A percentile compares a stretch with the other conserved stretches of the same genome.
Evolutionary conservation across 2,888 invertebrate genomes (phyloP).

Genomic region (Leptarthrus brevirostris): DNA sequence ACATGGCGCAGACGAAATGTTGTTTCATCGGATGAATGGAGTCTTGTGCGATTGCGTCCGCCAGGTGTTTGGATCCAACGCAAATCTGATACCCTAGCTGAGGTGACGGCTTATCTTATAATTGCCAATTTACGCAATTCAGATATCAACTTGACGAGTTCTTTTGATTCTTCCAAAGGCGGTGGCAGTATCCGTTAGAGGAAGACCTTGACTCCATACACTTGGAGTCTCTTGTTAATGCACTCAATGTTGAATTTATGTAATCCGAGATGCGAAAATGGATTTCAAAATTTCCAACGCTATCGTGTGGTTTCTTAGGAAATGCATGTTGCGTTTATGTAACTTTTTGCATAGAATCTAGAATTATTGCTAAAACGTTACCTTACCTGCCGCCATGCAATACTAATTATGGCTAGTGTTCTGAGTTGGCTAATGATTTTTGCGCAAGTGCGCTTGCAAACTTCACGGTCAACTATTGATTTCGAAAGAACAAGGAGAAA

Average conservation of each 20-base stretch:
- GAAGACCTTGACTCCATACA: conserved; percentile 29
- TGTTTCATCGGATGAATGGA: conserved; percentile 11
- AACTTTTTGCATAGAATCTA: conserved; percentile 25
- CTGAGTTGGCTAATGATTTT: background rate
- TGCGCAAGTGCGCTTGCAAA: too few species aligned
- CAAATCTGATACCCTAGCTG: background rate
- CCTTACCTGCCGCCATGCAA: background rate
- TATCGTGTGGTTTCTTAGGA: conserved; percentile 44
- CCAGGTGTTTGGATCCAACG: conserved; percentile 18
- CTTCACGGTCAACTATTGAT: background rate
- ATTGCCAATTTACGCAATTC: conserved; percentile 29
- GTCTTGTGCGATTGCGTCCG: background rate
- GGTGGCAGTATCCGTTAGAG: conserved; percentile 4
- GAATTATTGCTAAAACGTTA: conserved; percentile 22
- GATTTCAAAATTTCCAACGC: conserved; percentile 25
- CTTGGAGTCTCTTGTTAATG: conserved; percentile 31
- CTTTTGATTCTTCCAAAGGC: conserved; percentile 7
- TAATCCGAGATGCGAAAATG: conserved; percentile 35
- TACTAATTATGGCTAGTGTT: background rate
- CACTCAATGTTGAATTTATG: background rate
- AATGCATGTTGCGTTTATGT: conserved; percentile 30
- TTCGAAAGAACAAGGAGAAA: background rate
- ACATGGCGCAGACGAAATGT: background rate
- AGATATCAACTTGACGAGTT: conserved; percentile 34
- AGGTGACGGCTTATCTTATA: conserved; percentile 24